Conservation (phyloP, 2,888 invertebrate genomes). For the Hydrotaea cyrtoneurina region DNA sequence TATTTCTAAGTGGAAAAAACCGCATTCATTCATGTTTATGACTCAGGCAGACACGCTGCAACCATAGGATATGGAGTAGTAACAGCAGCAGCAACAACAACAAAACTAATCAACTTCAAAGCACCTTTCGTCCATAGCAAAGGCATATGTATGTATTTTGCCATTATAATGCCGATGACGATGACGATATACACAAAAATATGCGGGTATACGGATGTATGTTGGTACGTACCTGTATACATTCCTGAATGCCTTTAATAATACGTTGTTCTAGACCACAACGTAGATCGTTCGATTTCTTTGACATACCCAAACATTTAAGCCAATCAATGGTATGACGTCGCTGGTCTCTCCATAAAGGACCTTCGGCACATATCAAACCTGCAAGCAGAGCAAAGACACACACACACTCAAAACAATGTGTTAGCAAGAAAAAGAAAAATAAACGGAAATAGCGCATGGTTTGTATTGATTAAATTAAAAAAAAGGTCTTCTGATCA, state of each 20-base stretch:
- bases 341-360: constrained; percentile 91
- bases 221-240: constrained; percentile 81
- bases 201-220: background rate
- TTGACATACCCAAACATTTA: constrained; percentile 87
- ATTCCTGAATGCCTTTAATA: constrained; percentile 83
- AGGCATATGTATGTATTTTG: background rate
- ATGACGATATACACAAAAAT: too few species aligned
- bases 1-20: constrained; percentile 10
- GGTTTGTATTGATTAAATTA: background rate
- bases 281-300: constrained; percentile 83
- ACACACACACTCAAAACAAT: too few species aligned
- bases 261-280: constrained; percentile 86
- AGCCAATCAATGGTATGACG: constrained; percentile 87
- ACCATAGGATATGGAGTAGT: background rate
- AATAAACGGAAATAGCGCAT: constrained; percentile 17
- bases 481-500: background rate
- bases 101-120: constrained; percentile 21
- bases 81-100: constrained; percentile 4
- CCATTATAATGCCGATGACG: background rate
- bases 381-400: constrained; percentile 82
- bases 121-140: too few species aligned
- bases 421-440: background rate
- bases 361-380: constrained; percentile 90
- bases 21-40: constrained; percentile 53
- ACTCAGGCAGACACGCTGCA: constrained; percentile 32